Base-by-base conservation (phyloP, 2,797 vertebrate genomes). In the Pseudochirops cupreus region DNA sequence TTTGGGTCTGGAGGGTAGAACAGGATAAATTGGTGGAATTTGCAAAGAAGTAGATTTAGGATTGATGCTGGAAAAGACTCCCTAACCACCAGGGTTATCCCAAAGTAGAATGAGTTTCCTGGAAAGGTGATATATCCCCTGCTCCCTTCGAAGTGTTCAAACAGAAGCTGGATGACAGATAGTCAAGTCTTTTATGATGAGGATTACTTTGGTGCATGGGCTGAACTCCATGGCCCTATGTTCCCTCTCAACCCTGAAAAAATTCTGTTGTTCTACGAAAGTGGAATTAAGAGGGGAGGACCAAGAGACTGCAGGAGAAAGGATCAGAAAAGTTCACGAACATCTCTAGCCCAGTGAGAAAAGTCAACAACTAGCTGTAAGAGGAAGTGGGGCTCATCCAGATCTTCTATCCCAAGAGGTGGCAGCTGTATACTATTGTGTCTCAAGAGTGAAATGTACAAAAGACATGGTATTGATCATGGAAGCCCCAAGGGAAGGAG, bases 351-450 rank as follows among this genome's bases (percentile, higher is more conserved):
- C 74, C 21, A 9, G 67, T 0, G 21, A 87, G 1, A 87, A 90
- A 57, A 59, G 56, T 7, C 95, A 39, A 62, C 91, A 56, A 82
- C 93, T 95, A 92, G 94, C 94, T 62, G 33, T 26, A 50, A 59
- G 59, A 57, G 91, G 94, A 55, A 92, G 16, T 21, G 0, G 13
- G 87, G 57, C 92, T 67, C 9, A 0, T 55, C 91, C 82, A 92
- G 24, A 56, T 58, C 92, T 91, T 18, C 55, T 5, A 67, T 59
- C 62, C 67, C 59, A 90, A 90, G 95, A 97, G 94, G 97, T 74
- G 94, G 95, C 1, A 0, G 93, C 24, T 52, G 93, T 29, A 26
- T 28, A 52, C 59, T 74, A 74, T 54, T 50, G 58, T 55, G 82
- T 90, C 95, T 94, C 93, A 12, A 39, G 95, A 93, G 94, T 26